phyloP scores from a whole-genome alignment of 1,140 invertebrate genomes.

The Drosophila mayri region DNA sequence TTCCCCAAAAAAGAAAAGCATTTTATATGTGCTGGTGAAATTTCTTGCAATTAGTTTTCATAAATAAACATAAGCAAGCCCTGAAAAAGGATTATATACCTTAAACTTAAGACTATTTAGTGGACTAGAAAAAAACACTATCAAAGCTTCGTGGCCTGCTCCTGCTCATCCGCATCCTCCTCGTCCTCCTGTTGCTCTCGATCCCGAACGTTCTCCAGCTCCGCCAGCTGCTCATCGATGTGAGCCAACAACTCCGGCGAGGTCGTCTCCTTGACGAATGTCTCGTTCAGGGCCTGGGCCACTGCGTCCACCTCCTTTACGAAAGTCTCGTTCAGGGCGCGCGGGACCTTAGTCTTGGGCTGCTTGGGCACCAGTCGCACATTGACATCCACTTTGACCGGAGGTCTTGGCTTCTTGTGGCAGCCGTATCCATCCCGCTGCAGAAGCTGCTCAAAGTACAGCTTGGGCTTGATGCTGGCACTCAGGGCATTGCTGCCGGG shows the following conservation, averaged over 20 bases:
- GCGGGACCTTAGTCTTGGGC: slow-evolving; percentile 63
- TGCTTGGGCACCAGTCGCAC: slow-evolving; percentile 89
- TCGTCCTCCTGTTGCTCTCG: slow-evolving; percentile 39
- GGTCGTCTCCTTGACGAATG: slow-evolving; percentile 60
- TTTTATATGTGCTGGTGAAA: neutral
- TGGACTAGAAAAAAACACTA: slow-evolving; percentile 47
- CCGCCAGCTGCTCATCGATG: slow-evolving; percentile 58
- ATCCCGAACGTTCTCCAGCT: slow-evolving; percentile 48
- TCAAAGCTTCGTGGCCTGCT: slow-evolving; percentile 70
- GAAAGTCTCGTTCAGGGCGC: slow-evolving; percentile 58
- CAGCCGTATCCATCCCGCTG: slow-evolving; percentile 68
- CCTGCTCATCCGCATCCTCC: slow-evolving; percentile 51
- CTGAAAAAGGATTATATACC: slow-evolving; percentile 4
- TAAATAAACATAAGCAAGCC: neutral
- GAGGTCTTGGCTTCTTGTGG: slow-evolving; percentile 65
- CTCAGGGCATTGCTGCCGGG: slow-evolving; percentile 63
- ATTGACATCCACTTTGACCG: slow-evolving; percentile 92
- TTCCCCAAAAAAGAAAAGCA: no score
- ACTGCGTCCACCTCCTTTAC: slow-evolving; percentile 66
- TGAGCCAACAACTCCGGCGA: slow-evolving; percentile 57
- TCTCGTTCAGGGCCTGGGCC: slow-evolving; percentile 64
- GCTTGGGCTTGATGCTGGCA: slow-evolving; percentile 67
- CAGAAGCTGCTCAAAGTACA: slow-evolving; percentile 69
- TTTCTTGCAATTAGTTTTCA: neutral
- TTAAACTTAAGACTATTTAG: slow-evolving; percentile 46